Base-by-base conservation (phyloP, 1,140 invertebrate genomes). In the Pseudomyrmex cubaensis region DNA sequence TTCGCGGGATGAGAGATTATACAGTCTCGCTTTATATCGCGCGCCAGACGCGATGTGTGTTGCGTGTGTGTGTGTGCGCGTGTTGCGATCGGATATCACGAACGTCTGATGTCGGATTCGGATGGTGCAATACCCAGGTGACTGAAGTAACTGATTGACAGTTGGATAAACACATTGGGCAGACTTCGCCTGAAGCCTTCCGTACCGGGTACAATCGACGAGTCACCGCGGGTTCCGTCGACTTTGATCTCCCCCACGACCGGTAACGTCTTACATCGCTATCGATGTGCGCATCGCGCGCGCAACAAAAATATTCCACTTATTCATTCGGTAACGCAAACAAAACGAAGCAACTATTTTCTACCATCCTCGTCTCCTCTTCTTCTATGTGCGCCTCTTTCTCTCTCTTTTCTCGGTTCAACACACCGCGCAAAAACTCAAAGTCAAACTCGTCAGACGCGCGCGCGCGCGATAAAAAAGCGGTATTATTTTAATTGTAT, bases 151-250 rank as follows among this genome's bases (percentile, higher is more conserved):
- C 74, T 90, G 89, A 90, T 89, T 90, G 89, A 89, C 89, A 90
- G 87, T 90, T 90, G 89, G 89, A 90, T 90, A 90, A 90, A 90
- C 89, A 90, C 85, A 85, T 87, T 85, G 72, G 84, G 75, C 80
- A 90, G 85, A 75, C 72, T 82, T 72, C 67, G 77, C 59, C 52
- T 85, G 80, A 61, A 57, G 57, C 63, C 78, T 76, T 78, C 61
- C 77, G 59, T 62, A 35, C 35, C 35, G 35, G 35, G 35, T 35
- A 89, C 74, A 89, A 85, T 87, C 87, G 88, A 77, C 67, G 64
- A 89, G 87, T 90, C 87, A 89, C 64, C 85, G 75, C 78, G 61
- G 56, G 56, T 82, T 86, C 82, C 86, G 74, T 87, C 85, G 52
- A 67, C 72, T 67, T 74, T 82, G 77, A 85, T 76, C 56, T 84